phyloP scores from a whole-genome alignment of 1,140 invertebrate species.

The Phymorhynchus buccinoides region DNA sequence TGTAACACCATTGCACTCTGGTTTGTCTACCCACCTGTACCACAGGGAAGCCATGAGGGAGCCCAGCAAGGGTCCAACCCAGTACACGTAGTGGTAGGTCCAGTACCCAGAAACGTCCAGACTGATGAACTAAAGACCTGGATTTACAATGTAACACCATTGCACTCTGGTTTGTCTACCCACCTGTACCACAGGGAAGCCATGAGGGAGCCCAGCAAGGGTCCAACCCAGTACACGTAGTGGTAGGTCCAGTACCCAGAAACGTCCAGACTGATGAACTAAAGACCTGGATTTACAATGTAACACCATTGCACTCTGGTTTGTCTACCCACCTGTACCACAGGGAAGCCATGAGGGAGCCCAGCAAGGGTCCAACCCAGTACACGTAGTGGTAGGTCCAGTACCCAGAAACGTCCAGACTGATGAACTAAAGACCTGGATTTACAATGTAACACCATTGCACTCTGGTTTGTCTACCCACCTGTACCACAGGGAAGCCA shows the following conservation, averaged over 20 bases:
- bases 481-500: constrained; percentile 65
- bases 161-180: not conserved
- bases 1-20: too few relatives aligned
- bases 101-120: constrained; percentile 53
- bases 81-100: constrained; percentile 72
- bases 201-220: constrained; percentile 60
- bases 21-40: constrained; percentile 58
- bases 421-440: constrained; percentile 41
- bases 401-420: constrained; percentile 39
- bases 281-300: too few relatives aligned
- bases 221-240: constrained; percentile 72
- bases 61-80: constrained; percentile 69
- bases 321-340: constrained; percentile 59
- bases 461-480: constrained; percentile 37
- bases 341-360: constrained; percentile 60
- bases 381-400: constrained; percentile 72
- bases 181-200: constrained; percentile 66
- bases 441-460: too few relatives aligned
- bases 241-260: constrained; percentile 65
- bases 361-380: constrained; percentile 69
- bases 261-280: constrained; percentile 49
- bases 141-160: not conserved
- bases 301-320: too few relatives aligned
- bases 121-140: too few relatives aligned
- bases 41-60: constrained; percentile 58